Base-by-base conservation (phyloP, 35 echinoderm and acorn worm species). In the Apostichopus californicus region DNA sequence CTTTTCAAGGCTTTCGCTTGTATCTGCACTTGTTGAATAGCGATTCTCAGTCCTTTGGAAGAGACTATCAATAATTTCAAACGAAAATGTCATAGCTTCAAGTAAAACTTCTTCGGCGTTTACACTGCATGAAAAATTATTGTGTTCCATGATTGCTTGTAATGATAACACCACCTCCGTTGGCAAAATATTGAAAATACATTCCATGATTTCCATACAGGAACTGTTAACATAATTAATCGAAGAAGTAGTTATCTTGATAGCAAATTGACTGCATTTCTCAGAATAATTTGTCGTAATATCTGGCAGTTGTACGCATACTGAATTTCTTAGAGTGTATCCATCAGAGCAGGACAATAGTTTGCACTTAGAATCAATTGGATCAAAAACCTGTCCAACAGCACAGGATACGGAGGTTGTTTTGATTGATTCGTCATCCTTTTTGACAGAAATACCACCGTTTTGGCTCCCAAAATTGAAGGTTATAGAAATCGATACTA, bases 311-410 rank as follows among this genome's bases (percentile, higher is more conserved):
- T 63, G 17, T 4, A 66, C 55, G 64, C 86, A 87, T 12, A 7
- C 2, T 3, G 8, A 13, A 11, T 23, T 59, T 23, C 20, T 6
- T 14, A 87, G 17, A 63, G 25, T 55, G 58, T 65, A 87, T 71
- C 86, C 86, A 9, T n/a, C 58, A 9, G 86, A 59, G 23, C 86
- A 87, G 10, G 64, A 57, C 56, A 87, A 71, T 21, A 66, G 86
- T 61, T 14, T 64, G 56, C 86, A 87, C 21, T 68, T 23, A 8
- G 57, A 63, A 23, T 66, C 58, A 17, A 87, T 22, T 66, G 86
- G 86, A 87, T 87, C 86, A 61, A 66, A 87, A 15, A 87, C 86
- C 20, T 84, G 53, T 57, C 81, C 81, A 10, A 56, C 60, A 61
- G 8, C 66, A 88, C 86, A 88, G 5, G 86, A 70, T 10, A 88